Base-by-base conservation (phyloP, 2,797 vertebrate genomes). In the Ispidina lecontei region DNA sequence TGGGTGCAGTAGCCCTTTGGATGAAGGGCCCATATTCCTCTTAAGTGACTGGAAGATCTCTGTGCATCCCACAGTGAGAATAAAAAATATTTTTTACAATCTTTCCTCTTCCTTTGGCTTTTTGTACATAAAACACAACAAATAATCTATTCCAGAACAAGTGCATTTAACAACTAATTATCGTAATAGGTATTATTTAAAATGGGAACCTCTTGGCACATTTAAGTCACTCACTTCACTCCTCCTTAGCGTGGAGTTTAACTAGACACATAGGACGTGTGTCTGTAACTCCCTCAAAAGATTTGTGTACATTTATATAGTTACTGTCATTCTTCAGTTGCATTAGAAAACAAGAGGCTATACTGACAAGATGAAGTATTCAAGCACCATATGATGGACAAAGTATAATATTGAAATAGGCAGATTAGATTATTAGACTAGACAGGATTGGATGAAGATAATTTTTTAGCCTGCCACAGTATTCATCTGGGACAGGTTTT, bases 371-470 rank as follows among this genome's bases (percentile, higher is more conserved):
- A 83, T 52, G 79, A 96, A 91, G 41, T 72, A 77, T 89, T 90
- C 69, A 83, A 93, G 78, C 12, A 82, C 39, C 28, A 26, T 59
- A 86, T 52, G 64, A 94, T 1, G 73, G 75, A 82, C 81, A 93
- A 92, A 90, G 55, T 41, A 65, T 35, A 77, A 87, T 59, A 93
- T 49, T 83, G 74, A 80, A 94, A 72, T 39, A 91, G 78, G 75
- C 90, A 93, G 81, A 91, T 77, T 54, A 85, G 71, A 84, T 94
- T 91, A 93, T 92, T 84, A 88, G 58, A 88, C 49, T 79, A 23
- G 43, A 89, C 60, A 89, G 75, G 78, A 74, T 31, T 89, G 75
- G 68, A 91, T 54, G 33, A 33, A 87, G 31, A 62, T 65, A 83
- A 88, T 82, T 60, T 60, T 95, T 91, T 84, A 92, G 46, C 54